Percentiles rank a stretch among this genome's conserved stretches.
These are phyloP conservation scores for Pygmarrhopalites habei DNA, from an alignment of 1,140 invertebrate genomes.

Conservation along the genomic window DNA sequence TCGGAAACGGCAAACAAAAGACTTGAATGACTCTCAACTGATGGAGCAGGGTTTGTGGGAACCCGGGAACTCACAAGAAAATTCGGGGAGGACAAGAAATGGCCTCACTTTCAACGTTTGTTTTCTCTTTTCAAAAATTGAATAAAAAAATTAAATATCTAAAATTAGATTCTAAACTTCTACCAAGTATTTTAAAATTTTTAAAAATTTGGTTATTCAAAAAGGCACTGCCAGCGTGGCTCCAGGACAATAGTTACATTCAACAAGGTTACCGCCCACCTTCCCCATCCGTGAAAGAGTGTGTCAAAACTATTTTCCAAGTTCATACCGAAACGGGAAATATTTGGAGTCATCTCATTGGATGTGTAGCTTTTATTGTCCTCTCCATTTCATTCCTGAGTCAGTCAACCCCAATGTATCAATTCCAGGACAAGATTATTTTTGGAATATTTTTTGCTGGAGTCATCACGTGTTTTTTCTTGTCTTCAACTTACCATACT, in stretches of 20 bases:
- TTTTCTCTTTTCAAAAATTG: no score
- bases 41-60: no score
- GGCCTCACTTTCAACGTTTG: no score
- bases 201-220: no score
- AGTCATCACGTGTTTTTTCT: conserved; percentile 93
- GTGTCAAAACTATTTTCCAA: conserved; percentile 95
- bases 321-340: conserved; percentile 48
- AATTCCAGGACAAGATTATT: conserved; percentile 80
- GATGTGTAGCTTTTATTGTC: conserved; percentile 68
- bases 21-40: no score
- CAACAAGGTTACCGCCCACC: conserved; percentile 92
- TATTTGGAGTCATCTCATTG: conserved; percentile 63
- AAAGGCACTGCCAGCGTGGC: conserved; percentile 78
- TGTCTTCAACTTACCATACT: conserved; percentile 97
- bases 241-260: conserved; percentile 97
- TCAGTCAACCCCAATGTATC: conserved; percentile 20
- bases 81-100: no score
- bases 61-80: no score
- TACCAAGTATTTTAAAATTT: no score
- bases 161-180: no score
- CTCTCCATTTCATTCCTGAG: conserved; percentile 72
- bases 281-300: conserved; percentile 87
- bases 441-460: conserved; percentile 90
- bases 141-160: no score
- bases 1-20: no score